Conservation (phyloP, 2,888 invertebrate species). For the Orthonevra nobilis region DNA sequence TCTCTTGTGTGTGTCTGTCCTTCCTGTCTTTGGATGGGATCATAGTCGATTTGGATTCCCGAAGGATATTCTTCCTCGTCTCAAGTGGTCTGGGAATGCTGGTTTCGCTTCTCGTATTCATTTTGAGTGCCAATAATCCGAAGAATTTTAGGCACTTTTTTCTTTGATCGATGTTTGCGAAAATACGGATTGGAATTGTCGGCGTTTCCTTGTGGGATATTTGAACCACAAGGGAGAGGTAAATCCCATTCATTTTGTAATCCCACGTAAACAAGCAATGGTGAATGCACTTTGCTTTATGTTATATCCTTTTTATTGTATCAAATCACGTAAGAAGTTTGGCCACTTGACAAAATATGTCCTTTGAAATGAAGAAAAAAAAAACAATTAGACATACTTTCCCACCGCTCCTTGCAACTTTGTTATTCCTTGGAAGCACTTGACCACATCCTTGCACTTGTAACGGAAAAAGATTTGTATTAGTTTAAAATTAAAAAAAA, state of each 20-base stretch:
- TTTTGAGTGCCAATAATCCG: constrained; percentile 60
- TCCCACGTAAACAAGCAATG: constrained; percentile 1
- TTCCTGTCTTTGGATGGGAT: constrained; percentile 28
- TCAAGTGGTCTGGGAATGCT: constrained; percentile 64
- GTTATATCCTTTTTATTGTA: constrained; percentile 54
- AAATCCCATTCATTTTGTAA: too few species aligned
- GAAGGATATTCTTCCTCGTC: constrained; percentile 54
- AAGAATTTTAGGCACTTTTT: constrained; percentile 51
- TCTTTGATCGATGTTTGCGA: constrained; percentile 48
- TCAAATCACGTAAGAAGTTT: constrained; percentile 16
- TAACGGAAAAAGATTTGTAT: constrained; percentile 20
- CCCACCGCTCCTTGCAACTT: constrained; percentile 26
- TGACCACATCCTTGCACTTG: constrained; percentile 51
- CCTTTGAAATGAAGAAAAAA: constrained; percentile 20
- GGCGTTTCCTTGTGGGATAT: constrained; percentile 9
- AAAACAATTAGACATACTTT: constrained; percentile 17
- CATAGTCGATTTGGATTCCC: constrained; percentile 27
- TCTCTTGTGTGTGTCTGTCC: constrained; percentile 5
- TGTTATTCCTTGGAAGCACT: constrained; percentile 52
- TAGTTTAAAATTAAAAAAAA: constrained; percentile 15
- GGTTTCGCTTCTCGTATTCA: constrained; percentile 1
- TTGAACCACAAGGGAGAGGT: too few species aligned
- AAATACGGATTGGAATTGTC: constrained; percentile 24
- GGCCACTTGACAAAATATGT: neutral
- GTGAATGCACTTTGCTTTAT: too few species aligned